Base-by-base conservation (phyloP, 2,888 invertebrate genomes). In the Nomada fucata region DNA sequence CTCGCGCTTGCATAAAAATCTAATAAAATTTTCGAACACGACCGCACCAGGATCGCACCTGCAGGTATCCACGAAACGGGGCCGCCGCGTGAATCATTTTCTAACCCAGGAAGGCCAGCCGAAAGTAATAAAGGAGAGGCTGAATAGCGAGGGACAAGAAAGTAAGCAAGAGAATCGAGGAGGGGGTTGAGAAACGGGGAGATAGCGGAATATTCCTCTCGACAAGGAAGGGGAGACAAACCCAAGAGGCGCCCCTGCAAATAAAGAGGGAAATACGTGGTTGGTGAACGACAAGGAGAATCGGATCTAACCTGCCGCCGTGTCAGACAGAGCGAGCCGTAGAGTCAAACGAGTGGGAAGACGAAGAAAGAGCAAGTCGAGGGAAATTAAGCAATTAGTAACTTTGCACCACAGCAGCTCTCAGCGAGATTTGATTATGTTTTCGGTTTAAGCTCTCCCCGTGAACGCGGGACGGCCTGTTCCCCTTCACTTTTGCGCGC, bases 321-420 rank as follows among this genome's bases (percentile, higher is more conserved):
- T 60, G 20, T 57, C 68, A 36, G 53, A 29, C 65, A 42, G 29
- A 59, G 74, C 15, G n/a, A 11, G 13, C 13, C 9, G n/a, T 13
- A 2, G 36, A 57, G 0, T 36, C 26, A 59, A 47, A 57, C 47
- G 55, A 64, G 60, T 13, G 53, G 78, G 67, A 36, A 69, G 68
- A 55, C 44, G 63, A 61, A 53, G 78, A 74, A 50, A 77, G 79
- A 79, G 82, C 84, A 89, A 90, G 91, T 85, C 90, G 92, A 91
- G 91, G 91, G 91, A 93, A 93, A 93, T 93, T 93, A 92, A 93
- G 92, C 93, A 93, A 93, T 93, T 93, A 93, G 93, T 93, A 93
- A 93, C 92, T 93, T 92, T 92, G 92, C 91, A 91, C 93, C 92
- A 89, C 91, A 91, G 91, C 89, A 92, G 91, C 92, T 91, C 90